Evolutionary conservation across 2,113 vertebrate species (phyloP).

Genomic region (Acrocephalus arundinaceus): DNA sequence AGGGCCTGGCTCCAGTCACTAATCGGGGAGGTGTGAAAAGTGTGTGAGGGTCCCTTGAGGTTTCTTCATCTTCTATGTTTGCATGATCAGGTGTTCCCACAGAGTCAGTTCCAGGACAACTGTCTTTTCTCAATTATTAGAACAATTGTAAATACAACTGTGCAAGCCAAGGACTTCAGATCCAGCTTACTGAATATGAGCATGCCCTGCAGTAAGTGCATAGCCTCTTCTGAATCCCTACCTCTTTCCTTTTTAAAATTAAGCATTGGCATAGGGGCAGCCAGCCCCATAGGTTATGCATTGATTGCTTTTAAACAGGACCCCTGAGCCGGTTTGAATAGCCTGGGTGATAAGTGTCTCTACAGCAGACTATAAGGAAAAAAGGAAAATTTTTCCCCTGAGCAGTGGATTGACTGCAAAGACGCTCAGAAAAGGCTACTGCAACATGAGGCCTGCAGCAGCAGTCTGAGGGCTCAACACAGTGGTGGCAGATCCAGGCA

Average conservation of each 20-base stretch:
- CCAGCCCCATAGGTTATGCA: neutral
- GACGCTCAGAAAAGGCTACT: neutral
- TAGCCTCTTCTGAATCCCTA: neutral
- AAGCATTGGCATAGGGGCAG: neutral
- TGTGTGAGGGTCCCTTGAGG: slow-evolving; percentile 45
- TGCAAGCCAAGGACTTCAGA: neutral
- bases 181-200: neutral
- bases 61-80: slow-evolving; percentile 57
- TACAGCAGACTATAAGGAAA: neutral
- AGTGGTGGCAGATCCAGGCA: neutral
- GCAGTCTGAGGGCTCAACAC: neutral
- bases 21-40: slow-evolving; percentile 69
- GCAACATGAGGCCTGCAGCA: fast-evolving
- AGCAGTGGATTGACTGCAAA: neutral
- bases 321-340: slow-evolving; percentile 12
- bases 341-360: slow-evolving; percentile 8
- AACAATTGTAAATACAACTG: slow-evolving; percentile 48
- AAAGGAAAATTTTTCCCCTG: slow-evolving; percentile 22
- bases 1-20: slow-evolving; percentile 67
- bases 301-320: slow-evolving; percentile 17
- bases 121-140: slow-evolving; percentile 62
- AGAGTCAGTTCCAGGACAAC: slow-evolving; percentile 63
- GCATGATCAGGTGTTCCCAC: slow-evolving; percentile 56
- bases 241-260: neutral
- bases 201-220: neutral